Evolutionary conservation across 2,888 invertebrate species (phyloP).

Genomic region (Antheraea assamensis): DNA sequence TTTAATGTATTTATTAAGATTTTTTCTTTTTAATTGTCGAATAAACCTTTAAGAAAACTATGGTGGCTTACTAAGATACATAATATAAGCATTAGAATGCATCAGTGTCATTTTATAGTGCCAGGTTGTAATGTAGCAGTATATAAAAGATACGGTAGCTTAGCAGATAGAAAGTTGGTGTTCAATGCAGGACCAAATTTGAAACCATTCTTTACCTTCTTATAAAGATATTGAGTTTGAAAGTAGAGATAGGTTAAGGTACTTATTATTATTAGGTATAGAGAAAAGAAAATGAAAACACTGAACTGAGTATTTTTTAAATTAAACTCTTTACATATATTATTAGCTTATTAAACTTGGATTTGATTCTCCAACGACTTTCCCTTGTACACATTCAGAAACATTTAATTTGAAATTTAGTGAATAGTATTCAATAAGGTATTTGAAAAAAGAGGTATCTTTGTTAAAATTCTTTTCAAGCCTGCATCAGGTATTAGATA

Average conservation of each 20-base stretch:
- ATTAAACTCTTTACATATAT: not conserved
- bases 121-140: not conserved
- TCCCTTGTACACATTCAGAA: not conserved
- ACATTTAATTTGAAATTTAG: not conserved
- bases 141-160: not conserved
- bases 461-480: too few relatives aligned
- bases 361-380: not conserved
- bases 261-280: not conserved
- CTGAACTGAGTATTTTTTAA: not conserved
- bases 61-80: not conserved
- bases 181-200: not conserved
- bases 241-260: not conserved
- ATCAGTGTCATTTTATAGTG: not conserved
- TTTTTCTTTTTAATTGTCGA: not conserved
- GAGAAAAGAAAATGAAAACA: not conserved
- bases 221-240: not conserved
- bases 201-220: not conserved
- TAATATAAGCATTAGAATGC: too few relatives aligned
- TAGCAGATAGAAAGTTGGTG: not conserved
- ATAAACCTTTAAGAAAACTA: too few relatives aligned
- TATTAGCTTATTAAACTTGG: not conserved
- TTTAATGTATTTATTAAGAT: not conserved
- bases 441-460: too few relatives aligned
- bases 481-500: too few relatives aligned
- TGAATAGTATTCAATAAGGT: too few relatives aligned